phyloP scores from a whole-genome alignment of 2,888 invertebrate species.

The Drosophila affinis region DNA sequence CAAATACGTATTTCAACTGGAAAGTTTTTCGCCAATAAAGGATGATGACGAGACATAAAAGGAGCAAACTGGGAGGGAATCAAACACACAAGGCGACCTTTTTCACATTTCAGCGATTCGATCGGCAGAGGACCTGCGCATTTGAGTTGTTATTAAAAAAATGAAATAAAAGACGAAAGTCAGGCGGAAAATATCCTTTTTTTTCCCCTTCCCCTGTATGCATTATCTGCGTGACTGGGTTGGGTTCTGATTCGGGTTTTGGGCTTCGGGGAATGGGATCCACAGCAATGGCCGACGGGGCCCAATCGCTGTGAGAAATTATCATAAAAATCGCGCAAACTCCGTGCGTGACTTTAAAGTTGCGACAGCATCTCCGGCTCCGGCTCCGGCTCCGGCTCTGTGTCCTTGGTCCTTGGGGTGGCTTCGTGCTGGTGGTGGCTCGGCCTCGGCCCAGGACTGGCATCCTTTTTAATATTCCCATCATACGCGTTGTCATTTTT shows the following conservation, averaged over 20 bases:
- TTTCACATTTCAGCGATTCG: slow-evolving; percentile 67
- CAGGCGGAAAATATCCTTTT: slow-evolving; percentile 50
- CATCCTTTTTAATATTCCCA: slow-evolving; percentile 80
- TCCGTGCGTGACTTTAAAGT: slow-evolving; percentile 75
- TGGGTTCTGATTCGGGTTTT: background rate
- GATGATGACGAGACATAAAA: slow-evolving; percentile 54
- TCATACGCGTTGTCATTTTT: slow-evolving; percentile 77
- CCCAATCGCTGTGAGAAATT: slow-evolving; percentile 72
- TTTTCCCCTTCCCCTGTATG: background rate
- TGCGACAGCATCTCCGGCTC: slow-evolving; percentile 28
- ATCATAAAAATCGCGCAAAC: slow-evolving; percentile 79
- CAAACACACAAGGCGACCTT: slow-evolving; percentile 47
- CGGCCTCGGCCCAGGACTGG: background rate
- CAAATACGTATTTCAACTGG: slow-evolving; percentile 65
- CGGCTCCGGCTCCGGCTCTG: background rate
- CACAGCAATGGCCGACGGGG: slow-evolving; percentile 65
- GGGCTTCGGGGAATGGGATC: slow-evolving; percentile 32
- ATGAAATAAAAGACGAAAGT: slow-evolving; percentile 20
- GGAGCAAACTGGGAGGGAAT: slow-evolving; percentile 11
- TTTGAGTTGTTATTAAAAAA: slow-evolving; percentile 68
- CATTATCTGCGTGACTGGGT: slow-evolving; percentile 26
- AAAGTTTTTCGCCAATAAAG: slow-evolving; percentile 48
- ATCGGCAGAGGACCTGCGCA: slow-evolving; percentile 50
- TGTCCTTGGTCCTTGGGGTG: slow-evolving; percentile 18
- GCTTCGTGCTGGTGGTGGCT: slow-evolving; percentile 42